A percentile compares a stretch with the other conserved stretches of the same genome.
phyloP scores from a whole-genome alignment of 2,888 invertebrate species.

The Cremastinae sp. region DNA sequence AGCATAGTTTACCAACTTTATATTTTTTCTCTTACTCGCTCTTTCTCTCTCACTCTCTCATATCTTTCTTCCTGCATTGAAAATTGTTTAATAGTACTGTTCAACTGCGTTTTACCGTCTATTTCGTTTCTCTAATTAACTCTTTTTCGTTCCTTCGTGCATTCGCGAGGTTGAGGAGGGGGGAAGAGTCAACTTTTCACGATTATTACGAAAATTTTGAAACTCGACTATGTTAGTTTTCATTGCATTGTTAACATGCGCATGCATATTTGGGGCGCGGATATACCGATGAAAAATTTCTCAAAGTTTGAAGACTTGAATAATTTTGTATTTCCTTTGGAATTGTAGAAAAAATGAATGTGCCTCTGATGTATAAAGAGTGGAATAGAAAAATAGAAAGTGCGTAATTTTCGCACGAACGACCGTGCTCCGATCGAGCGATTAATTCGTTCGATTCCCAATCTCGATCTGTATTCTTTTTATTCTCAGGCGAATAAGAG shows the following conservation, averaged over 20 bases:
- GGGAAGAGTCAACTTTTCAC: constrained; percentile 2
- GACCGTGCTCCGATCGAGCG: constrained; percentile 55
- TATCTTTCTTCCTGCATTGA: constrained; percentile 38
- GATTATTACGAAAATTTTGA: constrained; percentile 9
- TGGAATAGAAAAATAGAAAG: constrained; percentile 30
- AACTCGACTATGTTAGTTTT: too few species aligned
- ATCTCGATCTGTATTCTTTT: constrained; percentile 28
- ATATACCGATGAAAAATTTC: too few species aligned
- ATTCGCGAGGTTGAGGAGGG: too few species aligned
- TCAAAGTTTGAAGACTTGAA: too few species aligned
- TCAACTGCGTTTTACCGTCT: constrained; percentile 16
- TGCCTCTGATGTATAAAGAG: too few species aligned
- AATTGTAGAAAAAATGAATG: neutral
- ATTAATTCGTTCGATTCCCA: constrained; percentile 49
- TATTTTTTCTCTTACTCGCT: too few species aligned
- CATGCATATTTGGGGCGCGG: too few species aligned
- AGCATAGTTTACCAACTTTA: constrained; percentile 59
- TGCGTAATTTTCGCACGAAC: constrained; percentile 43
- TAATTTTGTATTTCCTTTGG: too few species aligned
- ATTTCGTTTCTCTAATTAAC: neutral
- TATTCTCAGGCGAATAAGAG: neutral
- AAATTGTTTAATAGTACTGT: constrained; percentile 58
- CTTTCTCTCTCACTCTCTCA: too few species aligned
- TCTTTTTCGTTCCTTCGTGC: neutral
- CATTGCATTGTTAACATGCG: too few species aligned